phyloP scores from a whole-genome alignment of 2,113 vertebrate genomes.

The Tiliqua scincoides region DNA sequence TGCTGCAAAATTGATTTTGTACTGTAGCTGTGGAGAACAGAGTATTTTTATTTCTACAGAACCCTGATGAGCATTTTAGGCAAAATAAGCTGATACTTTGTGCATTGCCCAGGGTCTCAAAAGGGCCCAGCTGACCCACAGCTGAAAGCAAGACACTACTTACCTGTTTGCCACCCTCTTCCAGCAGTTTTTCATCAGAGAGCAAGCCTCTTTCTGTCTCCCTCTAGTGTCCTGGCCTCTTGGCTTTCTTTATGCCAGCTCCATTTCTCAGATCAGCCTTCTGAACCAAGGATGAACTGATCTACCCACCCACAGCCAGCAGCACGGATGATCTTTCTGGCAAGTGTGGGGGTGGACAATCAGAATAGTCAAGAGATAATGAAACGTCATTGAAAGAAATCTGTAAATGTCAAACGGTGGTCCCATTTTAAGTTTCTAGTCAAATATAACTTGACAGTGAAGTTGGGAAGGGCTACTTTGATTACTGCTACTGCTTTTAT shows the following conservation, averaged over 20 bases:
- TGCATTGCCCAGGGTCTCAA: too few species aligned
- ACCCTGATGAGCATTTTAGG: too few species aligned
- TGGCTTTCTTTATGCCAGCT: not conserved
- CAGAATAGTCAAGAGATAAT: not conserved
- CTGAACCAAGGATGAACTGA: not conserved
- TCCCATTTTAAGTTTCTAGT: not conserved
- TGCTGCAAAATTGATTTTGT: too few species aligned
- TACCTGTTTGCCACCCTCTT: too few species aligned
- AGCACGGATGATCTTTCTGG: not conserved
- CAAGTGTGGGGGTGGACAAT: not conserved
- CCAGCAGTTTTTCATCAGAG: too few species aligned
- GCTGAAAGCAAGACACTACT: too few species aligned
- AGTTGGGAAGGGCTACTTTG: not conserved
- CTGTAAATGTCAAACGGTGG: conserved; percentile 1
- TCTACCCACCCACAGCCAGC: not conserved
- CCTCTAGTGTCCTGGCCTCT: too few species aligned
- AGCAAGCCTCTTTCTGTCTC: not conserved
- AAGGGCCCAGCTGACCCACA: too few species aligned
- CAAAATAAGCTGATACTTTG: too few species aligned
- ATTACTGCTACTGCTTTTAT: not conserved
- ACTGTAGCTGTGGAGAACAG: too few species aligned
- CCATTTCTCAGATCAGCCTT: not conserved
- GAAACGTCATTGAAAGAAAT: not conserved
- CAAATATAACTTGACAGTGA: not conserved
- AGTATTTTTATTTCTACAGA: too few species aligned